A percentile compares a stretch with the other conserved stretches of the same genome.
These are phyloP conservation scores for Phenganax subtilis DNA, from an alignment of 92 coral and sea anemone genomes.

Conservation along the genomic window DNA sequence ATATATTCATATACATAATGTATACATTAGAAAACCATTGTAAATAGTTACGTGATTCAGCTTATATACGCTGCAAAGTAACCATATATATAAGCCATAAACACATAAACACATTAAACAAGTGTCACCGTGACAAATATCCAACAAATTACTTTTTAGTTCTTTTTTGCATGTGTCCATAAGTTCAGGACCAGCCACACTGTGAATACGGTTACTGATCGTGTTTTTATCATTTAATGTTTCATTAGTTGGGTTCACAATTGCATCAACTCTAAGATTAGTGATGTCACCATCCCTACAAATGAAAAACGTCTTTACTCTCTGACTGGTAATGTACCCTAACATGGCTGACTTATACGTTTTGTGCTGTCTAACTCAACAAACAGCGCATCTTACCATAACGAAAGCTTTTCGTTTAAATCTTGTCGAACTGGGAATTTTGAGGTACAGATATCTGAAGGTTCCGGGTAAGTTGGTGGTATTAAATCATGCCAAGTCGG, in stretches of 20 bases:
- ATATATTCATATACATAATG: too few relatives aligned
- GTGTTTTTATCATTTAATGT: slow-evolving; percentile 64
- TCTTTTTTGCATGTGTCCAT: slow-evolving; percentile 71
- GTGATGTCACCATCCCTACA: slow-evolving; percentile 86
- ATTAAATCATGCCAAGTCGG: slow-evolving; percentile 76
- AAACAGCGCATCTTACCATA: slow-evolving; percentile 60
- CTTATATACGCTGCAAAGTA: too few relatives aligned
- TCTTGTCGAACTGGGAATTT: slow-evolving; percentile 75
- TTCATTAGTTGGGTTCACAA: slow-evolving; percentile 94
- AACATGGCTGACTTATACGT: not conserved
- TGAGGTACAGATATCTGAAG: slow-evolving; percentile 18
- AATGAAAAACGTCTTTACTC: not conserved
- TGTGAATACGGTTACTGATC: slow-evolving; percentile 74
- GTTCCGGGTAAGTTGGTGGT: slow-evolving; percentile 42
- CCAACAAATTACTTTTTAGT: slow-evolving; percentile 53
- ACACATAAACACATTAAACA: too few relatives aligned
- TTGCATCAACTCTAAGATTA: slow-evolving; percentile 65
- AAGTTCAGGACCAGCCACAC: slow-evolving; percentile 80
- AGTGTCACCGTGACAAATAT: too few relatives aligned
- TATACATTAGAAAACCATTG: too few relatives aligned
- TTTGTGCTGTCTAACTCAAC: too few relatives aligned
- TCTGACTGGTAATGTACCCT: not conserved
- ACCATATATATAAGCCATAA: too few relatives aligned
- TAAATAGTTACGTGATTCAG: too few relatives aligned
- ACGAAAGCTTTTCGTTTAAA: slow-evolving; percentile 68